These are phyloP conservation scores for Ailurus styani DNA, from an alignment of 2,113 vertebrate genomes.

Conservation along the genomic window DNA sequence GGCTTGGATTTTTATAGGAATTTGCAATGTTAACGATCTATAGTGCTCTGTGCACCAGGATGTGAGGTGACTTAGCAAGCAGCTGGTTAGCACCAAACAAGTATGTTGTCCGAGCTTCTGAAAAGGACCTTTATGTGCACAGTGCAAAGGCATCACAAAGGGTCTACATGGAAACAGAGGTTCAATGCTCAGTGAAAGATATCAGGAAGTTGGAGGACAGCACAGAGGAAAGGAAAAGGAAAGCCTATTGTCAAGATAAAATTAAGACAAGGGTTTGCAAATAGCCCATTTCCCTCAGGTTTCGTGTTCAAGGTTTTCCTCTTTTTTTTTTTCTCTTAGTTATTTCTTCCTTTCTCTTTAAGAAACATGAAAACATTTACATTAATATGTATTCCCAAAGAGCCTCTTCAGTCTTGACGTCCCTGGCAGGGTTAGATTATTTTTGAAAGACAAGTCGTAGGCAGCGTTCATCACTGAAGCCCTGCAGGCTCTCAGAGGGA, in stretches of 20 bases:
- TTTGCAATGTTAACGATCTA: constrained; percentile 50
- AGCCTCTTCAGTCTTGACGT: neutral
- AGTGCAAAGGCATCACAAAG: neutral
- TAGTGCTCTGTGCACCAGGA: constrained; percentile 49
- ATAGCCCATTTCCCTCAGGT: neutral
- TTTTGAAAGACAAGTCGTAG: neutral
- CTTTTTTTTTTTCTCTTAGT: neutral
- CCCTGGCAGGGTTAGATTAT: neutral
- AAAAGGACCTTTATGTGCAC: constrained; percentile 51
- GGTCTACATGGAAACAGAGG: neutral
- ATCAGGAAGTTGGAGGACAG: neutral
- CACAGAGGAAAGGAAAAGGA: neutral
- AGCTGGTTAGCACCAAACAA: constrained; percentile 12
- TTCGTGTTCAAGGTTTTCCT: neutral
- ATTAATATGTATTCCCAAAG: constrained; percentile 1
- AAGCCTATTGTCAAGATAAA: constrained; percentile 28
- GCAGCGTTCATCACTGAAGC: neutral
- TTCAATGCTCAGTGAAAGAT: neutral
- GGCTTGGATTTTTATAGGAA: constrained; percentile 53
- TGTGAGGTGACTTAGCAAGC: constrained; percentile 49
- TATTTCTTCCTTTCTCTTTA: neutral
- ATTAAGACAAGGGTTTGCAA: constrained; percentile 1
- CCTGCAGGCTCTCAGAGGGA: fast-evolving
- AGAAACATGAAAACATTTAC: neutral
- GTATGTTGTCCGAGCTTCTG: neutral